phyloP scores from a whole-genome alignment of 2,797 vertebrate genomes.

The Diplodus puntazzo region DNA sequence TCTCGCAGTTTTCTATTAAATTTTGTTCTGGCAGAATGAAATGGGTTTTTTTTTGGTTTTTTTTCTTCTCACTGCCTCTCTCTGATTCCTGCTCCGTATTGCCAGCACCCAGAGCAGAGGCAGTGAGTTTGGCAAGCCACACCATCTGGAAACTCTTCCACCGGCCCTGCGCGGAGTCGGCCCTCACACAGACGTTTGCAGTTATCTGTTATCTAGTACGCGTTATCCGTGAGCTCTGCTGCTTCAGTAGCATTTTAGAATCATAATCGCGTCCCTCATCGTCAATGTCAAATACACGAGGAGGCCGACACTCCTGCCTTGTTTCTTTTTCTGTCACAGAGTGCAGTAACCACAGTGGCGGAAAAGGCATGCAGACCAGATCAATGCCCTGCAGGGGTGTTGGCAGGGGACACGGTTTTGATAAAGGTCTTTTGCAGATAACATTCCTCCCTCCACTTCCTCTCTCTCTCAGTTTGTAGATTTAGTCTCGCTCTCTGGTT shows the following conservation, averaged over 20 bases:
- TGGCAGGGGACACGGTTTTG: slow-evolving; percentile 60
- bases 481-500: slow-evolving; percentile 40
- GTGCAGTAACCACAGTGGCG: slow-evolving; percentile 27
- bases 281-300: neutral
- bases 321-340: slow-evolving; percentile 9
- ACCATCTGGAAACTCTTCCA: slow-evolving; percentile 55
- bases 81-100: slow-evolving; percentile 55
- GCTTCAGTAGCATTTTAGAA: neutral
- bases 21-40: slow-evolving; percentile 66
- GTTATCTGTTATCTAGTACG: slow-evolving; percentile 1
- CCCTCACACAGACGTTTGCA: slow-evolving; percentile 35
- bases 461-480: slow-evolving; percentile 45
- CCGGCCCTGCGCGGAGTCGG: slow-evolving; percentile 18
- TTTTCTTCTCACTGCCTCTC: slow-evolving; percentile 61
- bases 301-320: neutral
- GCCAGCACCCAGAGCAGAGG: slow-evolving; percentile 62
- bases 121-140: slow-evolving; percentile 52
- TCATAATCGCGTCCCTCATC: slow-evolving; percentile 5
- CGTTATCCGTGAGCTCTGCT: slow-evolving; percentile 10
- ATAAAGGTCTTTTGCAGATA: slow-evolving; percentile 67
- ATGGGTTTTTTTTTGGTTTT: slow-evolving; percentile 3
- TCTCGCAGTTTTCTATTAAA: slow-evolving; percentile 69
- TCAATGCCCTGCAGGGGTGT: slow-evolving; percentile 53
- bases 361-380: slow-evolving; percentile 44
- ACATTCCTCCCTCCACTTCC: slow-evolving; percentile 64